Base-by-base conservation (phyloP, 2,888 invertebrate genomes). In the Plemyria rubiginata region DNA sequence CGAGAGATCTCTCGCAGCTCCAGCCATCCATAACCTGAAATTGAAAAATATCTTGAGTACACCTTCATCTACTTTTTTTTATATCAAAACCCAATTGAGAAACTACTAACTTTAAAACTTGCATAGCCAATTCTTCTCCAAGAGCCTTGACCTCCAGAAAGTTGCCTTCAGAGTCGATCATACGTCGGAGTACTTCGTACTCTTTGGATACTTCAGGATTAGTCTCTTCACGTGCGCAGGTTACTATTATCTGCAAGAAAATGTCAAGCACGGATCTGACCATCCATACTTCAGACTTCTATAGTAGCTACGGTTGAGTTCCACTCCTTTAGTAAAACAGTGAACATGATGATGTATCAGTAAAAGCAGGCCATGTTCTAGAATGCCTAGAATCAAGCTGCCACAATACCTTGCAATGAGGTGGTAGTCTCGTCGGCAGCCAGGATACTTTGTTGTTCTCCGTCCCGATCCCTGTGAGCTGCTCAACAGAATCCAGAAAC, bases 401-500 rank as follows among this genome's bases (percentile, higher is more conserved):
- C 4, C 9, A 7, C 29, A 41, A 12, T 85, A 98, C 96, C 94
- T 98, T 98, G 81, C 98, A 98, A 88, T 97, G 93, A 0, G 94
- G 94, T 0, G 99, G 99, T 38, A 99, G 90, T 68, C 97, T 94
- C 0, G 98, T 97, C 0, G 99, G 99, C 73, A 99, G 90, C 99
- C 99, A 99, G 0, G 99, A 97, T 38, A 99, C 96, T 87, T 98
- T 98, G 77, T 98, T 99, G 29, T 98, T 97, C 77, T 98, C 98
- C 73, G 98, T 98, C 0, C 98, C 96, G 0, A 92, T 87, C 0
- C 98, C 98, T 6, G 98, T 99, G 53, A 99, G 93, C 86, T 99
- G 99, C 91, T 99, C 99, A 0, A 99, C 97, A 0, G 99, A 99
- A 86, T 99, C 99, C 76, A 99, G 90, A 84, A 98, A 98, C 48